These are phyloP conservation scores for Propithecus deckenii DNA, from an alignment of 2,797 vertebrate genomes.

Conservation along the genomic window DNA sequence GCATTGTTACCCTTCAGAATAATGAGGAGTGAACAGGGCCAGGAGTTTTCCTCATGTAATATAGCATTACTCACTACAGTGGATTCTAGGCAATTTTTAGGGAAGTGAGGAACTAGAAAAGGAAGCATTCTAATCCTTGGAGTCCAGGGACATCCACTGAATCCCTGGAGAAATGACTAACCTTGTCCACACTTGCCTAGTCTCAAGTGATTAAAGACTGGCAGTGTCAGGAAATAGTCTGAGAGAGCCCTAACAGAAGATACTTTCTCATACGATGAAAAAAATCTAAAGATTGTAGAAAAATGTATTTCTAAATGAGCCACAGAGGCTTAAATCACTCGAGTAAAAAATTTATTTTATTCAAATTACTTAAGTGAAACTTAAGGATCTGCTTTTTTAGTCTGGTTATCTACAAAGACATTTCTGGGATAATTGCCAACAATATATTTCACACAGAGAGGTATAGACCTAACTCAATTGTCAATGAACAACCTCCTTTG, in stretches of 20 bases:
- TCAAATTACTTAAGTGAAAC: constrained; percentile 20
- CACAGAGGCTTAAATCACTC: not conserved
- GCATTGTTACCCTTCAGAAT: not conserved
- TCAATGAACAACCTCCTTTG: not conserved
- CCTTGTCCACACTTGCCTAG: not conserved
- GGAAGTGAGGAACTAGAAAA: not conserved
- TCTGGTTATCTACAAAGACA: not conserved
- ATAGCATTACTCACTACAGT: not conserved
- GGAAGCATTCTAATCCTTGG: not conserved
- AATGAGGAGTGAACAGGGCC: not conserved
- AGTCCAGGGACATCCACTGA: not conserved
- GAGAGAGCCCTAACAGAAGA: not conserved
- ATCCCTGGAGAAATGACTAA: not conserved
- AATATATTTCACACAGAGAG: not conserved
- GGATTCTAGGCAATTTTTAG: not conserved
- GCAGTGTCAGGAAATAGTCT: not conserved
- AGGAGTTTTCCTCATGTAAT: not conserved
- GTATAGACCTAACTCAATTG: not conserved
- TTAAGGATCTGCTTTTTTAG: not conserved
- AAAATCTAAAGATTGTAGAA: not conserved
- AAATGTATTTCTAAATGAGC: not conserved
- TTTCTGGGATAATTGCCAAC: not conserved
- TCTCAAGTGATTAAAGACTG: not conserved
- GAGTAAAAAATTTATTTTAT: not conserved
- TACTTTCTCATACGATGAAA: not conserved